phyloP scores from a whole-genome alignment of 1,140 invertebrate species.

The Metopolophium dirhodum region DNA sequence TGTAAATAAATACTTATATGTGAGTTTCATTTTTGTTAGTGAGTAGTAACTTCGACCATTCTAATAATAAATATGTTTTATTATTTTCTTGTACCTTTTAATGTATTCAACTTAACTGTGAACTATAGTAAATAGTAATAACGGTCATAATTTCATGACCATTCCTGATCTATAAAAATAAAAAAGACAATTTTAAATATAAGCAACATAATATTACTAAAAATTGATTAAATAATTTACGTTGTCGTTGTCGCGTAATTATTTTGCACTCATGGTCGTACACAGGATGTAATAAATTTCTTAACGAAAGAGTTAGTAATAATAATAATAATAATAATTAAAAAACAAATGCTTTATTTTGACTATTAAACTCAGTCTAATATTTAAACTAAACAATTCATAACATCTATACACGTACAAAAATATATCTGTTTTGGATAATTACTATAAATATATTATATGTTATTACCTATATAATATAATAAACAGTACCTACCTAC shows the following conservation, averaged over 20 bases:
- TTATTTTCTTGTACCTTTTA: not conserved
- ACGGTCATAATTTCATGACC: not conserved
- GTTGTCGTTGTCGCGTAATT: not conserved
- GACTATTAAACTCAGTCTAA: not conserved
- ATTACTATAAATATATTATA: too few relatives aligned
- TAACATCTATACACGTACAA: not conserved
- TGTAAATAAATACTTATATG: too few relatives aligned
- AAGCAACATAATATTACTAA: not conserved
- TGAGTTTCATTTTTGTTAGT: too few relatives aligned
- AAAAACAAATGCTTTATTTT: not conserved
- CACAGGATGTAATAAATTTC: not conserved
- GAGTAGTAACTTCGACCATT: not conserved
- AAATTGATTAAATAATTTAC: not conserved
- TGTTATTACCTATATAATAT: too few relatives aligned
- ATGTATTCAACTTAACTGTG: not conserved
- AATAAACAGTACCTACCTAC: not conserved
- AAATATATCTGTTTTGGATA: not conserved
- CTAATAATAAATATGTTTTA: not conserved
- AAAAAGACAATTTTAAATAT: not conserved
- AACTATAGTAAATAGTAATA: too few relatives aligned
- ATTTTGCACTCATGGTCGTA: not conserved
- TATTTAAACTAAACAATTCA: not conserved
- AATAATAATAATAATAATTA: not conserved
- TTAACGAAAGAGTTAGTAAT: not conserved
- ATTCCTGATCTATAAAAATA: not conserved